A percentile compares a stretch with the other conserved stretches of the same genome.
These are phyloP conservation scores for Sebastes aleutianus DNA, from an alignment of 2,797 vertebrate genomes.

Conservation along the genomic window DNA sequence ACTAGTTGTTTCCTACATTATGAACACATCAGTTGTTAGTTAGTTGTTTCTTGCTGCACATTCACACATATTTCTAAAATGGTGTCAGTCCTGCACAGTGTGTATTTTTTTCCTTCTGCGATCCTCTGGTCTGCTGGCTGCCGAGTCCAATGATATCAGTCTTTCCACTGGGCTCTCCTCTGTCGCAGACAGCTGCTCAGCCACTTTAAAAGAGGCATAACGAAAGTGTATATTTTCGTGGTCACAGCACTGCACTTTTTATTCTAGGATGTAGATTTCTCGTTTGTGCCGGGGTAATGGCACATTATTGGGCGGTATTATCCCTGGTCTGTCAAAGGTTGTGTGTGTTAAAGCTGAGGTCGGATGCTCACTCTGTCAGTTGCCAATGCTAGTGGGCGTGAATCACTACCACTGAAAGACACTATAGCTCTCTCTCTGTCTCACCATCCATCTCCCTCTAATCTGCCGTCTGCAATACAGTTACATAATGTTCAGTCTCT, in stretches of 20 bases:
- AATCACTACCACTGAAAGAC: constrained; percentile 23
- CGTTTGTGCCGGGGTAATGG: constrained; percentile 8
- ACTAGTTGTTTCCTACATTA: neutral
- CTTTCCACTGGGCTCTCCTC: constrained; percentile 65
- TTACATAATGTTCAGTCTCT: constrained; percentile 2
- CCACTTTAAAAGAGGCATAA: constrained; percentile 61
- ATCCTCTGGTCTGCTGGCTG: constrained; percentile 37
- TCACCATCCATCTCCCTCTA: neutral
- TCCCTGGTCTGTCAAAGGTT: constrained; percentile 36
- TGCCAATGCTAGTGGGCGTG: constrained; percentile 16
- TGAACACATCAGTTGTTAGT: neutral
- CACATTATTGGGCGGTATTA: neutral
- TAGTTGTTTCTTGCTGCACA: neutral
- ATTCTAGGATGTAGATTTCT: constrained; percentile 44
- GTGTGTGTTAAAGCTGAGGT: constrained; percentile 46
- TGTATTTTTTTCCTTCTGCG: constrained; percentile 46
- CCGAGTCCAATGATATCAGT: constrained; percentile 68
- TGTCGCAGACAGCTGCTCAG: constrained; percentile 66
- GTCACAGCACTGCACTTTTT: constrained; percentile 49
- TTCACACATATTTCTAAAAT: constrained; percentile 25
- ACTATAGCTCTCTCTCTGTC: constrained; percentile 9
- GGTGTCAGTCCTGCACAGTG: constrained; percentile 11
- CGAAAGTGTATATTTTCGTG: constrained; percentile 58
- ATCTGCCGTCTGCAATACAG: constrained; percentile 5
- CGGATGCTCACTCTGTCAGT: constrained; percentile 17